These are phyloP conservation scores for Syrrhaptes paradoxus DNA, from an alignment of 2,113 vertebrate species.

Conservation along the genomic window DNA sequence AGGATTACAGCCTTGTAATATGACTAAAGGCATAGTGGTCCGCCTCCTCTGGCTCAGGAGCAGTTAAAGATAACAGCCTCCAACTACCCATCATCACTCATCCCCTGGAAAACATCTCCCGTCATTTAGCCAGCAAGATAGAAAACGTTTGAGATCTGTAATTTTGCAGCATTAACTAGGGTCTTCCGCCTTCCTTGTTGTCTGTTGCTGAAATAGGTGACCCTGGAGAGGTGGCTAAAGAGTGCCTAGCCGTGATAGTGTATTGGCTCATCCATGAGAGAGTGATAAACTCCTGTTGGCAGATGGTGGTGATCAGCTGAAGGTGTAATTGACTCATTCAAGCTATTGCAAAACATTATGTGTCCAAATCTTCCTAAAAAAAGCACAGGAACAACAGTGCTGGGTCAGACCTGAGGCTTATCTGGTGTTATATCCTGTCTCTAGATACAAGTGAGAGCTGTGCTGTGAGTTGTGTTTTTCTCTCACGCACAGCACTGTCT, in stretches of 20 bases:
- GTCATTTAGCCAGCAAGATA: neutral
- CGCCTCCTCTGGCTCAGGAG: neutral
- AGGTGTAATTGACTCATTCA: neutral
- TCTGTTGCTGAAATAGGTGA: neutral
- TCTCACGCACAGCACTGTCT: fast-evolving
- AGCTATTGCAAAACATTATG: neutral
- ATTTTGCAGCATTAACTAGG: neutral
- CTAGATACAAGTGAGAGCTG: neutral
- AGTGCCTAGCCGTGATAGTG: fast-evolving
- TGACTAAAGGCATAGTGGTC: neutral
- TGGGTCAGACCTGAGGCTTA: neutral
- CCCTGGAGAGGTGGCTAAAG: neutral
- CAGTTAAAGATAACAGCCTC: neutral
- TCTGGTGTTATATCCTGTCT: neutral
- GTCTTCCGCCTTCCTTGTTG: neutral
- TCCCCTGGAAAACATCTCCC: neutral
- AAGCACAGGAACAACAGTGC: neutral
- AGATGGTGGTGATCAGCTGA: neutral
- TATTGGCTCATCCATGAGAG: neutral
- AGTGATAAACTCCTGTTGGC: neutral
- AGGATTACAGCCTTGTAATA: neutral
- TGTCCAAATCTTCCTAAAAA: neutral
- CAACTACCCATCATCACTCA: neutral
- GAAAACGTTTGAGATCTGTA: neutral
- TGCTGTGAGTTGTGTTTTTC: neutral